Percentiles rank a stretch among this genome's conserved stretches.
These are phyloP conservation scores for Ctenopoma kingsleyae DNA, from an alignment of 2,797 vertebrate species.

Conservation along the genomic window DNA sequence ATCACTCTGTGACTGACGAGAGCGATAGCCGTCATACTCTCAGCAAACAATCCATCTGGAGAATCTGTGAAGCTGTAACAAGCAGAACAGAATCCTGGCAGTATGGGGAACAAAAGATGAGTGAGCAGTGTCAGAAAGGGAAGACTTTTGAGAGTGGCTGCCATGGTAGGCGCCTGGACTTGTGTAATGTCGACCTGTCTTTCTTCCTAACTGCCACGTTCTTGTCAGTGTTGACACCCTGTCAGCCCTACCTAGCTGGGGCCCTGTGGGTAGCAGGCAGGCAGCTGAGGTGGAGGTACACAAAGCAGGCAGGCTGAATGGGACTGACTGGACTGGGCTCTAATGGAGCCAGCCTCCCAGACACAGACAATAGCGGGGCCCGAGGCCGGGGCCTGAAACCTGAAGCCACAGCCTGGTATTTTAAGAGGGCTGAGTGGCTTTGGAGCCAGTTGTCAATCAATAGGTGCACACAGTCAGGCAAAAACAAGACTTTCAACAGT, in stretches of 20 bases:
- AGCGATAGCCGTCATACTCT: slow-evolving; percentile 14
- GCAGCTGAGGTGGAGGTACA: slow-evolving; percentile 69
- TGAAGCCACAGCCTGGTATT: slow-evolving; percentile 87
- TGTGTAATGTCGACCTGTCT: slow-evolving; percentile 77
- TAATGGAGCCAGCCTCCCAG: slow-evolving; percentile 82
- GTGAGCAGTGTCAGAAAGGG: slow-evolving; percentile 68
- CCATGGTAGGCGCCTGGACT: slow-evolving; percentile 74
- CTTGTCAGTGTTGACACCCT: slow-evolving; percentile 76
- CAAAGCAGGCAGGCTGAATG: slow-evolving; percentile 84
- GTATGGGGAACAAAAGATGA: slow-evolving; percentile 70
- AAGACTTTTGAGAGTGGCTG: slow-evolving; percentile 74
- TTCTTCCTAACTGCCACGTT: slow-evolving; percentile 72
- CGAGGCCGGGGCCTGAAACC: slow-evolving; percentile 87
- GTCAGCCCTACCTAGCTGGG: slow-evolving; percentile 76
- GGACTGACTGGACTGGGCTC: slow-evolving; percentile 75
- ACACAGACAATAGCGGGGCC: slow-evolving; percentile 85
- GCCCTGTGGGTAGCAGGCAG: slow-evolving; percentile 76
- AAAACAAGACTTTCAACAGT: slow-evolving; percentile 69
- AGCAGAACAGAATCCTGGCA: slow-evolving; percentile 70
- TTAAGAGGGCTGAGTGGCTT: slow-evolving; percentile 89
- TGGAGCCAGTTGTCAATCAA: slow-evolving; percentile 91
- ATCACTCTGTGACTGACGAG: slow-evolving; percentile 9
- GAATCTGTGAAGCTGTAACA: slow-evolving; percentile 61
- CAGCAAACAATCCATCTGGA: slow-evolving; percentile 39
- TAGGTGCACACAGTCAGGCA: slow-evolving; percentile 82